Evolutionary conservation across 2,113 vertebrate genomes (phyloP).

Genomic region (Rallus limicola): DNA sequence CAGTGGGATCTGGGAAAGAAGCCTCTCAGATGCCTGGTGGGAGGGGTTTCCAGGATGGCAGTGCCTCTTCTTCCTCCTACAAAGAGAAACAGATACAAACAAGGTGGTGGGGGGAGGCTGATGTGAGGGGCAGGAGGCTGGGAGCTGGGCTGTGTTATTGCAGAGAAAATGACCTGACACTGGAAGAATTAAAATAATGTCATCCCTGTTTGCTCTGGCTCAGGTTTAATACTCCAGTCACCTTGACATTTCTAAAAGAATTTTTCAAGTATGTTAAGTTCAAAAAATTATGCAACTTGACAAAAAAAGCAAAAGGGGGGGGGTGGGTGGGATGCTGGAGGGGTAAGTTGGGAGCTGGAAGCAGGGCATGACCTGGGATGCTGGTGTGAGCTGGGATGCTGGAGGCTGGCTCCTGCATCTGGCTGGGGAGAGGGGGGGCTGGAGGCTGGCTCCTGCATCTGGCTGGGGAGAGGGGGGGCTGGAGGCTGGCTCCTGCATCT

Average conservation of each 20-base stretch:
- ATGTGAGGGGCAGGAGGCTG: background rate
- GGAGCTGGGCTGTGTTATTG: slow-evolving; percentile 3
- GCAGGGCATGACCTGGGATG: background rate
- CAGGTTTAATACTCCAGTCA: slow-evolving; percentile 62
- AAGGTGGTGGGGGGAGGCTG: background rate
- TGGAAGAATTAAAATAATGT: slow-evolving; percentile 74
- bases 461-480: background rate
- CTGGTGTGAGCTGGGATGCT: background rate
- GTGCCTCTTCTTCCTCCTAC: background rate
- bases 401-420: background rate
- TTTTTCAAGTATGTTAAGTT: slow-evolving; percentile 70
- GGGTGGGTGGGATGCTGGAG: background rate
- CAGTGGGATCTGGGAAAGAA: background rate
- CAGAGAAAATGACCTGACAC: slow-evolving; percentile 52
- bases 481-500: accelerated
- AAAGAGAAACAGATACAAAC: background rate
- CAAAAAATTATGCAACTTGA: slow-evolving; percentile 55
- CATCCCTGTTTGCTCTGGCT: slow-evolving; percentile 70
- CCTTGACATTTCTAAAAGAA: slow-evolving; percentile 77
- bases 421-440: background rate
- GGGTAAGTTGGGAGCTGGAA: background rate
- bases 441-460: accelerated
- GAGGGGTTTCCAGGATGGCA: background rate
- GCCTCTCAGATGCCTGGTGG: background rate
- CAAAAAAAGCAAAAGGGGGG: background rate